A percentile compares a stretch with the other conserved stretches of the same genome.
Evolutionary conservation across 1,140 invertebrate species (phyloP).

Genomic region (Conus betulinus): DNA sequence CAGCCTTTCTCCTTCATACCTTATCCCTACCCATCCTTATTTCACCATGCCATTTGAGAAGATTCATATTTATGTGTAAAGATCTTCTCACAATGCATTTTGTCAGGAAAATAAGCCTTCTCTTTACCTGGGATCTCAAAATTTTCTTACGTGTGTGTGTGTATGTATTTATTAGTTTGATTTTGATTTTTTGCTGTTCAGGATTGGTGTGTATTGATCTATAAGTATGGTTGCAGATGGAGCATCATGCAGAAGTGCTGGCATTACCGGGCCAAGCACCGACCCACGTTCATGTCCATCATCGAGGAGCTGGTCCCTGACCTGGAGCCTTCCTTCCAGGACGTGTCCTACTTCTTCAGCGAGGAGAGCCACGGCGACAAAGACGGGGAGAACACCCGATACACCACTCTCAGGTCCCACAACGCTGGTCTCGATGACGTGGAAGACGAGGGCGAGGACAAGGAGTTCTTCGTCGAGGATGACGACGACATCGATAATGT

Average conservation of each 20-base stretch:
- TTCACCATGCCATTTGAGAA: no score
- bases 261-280: conserved; percentile 84
- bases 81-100: no score
- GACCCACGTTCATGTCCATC: conserved; percentile 85
- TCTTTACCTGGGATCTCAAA: no score
- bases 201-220: no score
- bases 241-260: conserved; percentile 93
- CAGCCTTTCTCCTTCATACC: no score
- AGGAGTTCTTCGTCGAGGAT: neutral
- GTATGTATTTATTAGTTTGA: no score
- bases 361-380: conserved; percentile 41
- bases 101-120: no score
- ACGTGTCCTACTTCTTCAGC: conserved; percentile 71
- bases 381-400: conserved; percentile 29
- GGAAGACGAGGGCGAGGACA: conserved; percentile 34
- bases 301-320: conserved; percentile 68
- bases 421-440: conserved; percentile 31
- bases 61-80: no score
- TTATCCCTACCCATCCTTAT: no score
- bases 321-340: conserved; percentile 63
- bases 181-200: no score
- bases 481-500: conserved; percentile 56
- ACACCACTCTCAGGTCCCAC: neutral
- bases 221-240: conserved; percentile 77
- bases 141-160: no score